These are phyloP conservation scores for Xyliphius kryptos DNA, from an alignment of 2,113 vertebrate species.

Conservation along the genomic window DNA sequence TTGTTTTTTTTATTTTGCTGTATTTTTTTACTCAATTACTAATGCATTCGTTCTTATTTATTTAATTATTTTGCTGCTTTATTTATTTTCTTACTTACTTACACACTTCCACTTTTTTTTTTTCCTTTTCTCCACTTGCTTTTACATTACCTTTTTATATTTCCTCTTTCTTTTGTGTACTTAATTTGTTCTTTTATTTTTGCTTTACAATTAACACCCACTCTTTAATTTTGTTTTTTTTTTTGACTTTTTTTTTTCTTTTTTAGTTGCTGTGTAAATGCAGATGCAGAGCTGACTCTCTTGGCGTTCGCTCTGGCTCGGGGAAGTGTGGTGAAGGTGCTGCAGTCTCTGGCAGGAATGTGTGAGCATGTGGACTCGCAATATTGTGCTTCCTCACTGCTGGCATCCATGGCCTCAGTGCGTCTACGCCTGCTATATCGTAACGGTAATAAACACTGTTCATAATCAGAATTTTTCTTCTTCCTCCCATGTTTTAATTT, in stretches of 20 bases:
- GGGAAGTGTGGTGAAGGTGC: slow-evolving; percentile 86
- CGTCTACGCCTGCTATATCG: slow-evolving; percentile 85
- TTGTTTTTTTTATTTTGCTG: background rate
- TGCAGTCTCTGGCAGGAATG: slow-evolving; percentile 81
- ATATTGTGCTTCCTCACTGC: slow-evolving; percentile 80
- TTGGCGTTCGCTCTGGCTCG: slow-evolving; percentile 91
- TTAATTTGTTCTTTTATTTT: background rate
- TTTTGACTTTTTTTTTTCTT: background rate
- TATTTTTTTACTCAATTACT: background rate
- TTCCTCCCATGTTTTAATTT: too few relatives aligned
- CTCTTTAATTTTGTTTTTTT: background rate
- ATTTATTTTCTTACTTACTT: too few relatives aligned
- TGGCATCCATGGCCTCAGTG: slow-evolving; percentile 83
- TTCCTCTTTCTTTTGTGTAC: background rate
- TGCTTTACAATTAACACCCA: background rate
- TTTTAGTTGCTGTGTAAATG: slow-evolving; percentile 78
- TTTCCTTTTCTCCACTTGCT: background rate
- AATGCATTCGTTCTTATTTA: background rate
- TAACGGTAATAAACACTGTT: slow-evolving; percentile 68
- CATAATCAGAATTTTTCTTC: background rate
- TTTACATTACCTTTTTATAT: background rate
- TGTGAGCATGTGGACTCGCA: slow-evolving; percentile 71
- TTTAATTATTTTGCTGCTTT: background rate
- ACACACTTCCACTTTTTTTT: background rate
- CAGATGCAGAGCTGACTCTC: slow-evolving; percentile 86